Evolutionary conservation across 2,797 vertebrate genomes (phyloP).

Genomic region (Channallabes apus): DNA sequence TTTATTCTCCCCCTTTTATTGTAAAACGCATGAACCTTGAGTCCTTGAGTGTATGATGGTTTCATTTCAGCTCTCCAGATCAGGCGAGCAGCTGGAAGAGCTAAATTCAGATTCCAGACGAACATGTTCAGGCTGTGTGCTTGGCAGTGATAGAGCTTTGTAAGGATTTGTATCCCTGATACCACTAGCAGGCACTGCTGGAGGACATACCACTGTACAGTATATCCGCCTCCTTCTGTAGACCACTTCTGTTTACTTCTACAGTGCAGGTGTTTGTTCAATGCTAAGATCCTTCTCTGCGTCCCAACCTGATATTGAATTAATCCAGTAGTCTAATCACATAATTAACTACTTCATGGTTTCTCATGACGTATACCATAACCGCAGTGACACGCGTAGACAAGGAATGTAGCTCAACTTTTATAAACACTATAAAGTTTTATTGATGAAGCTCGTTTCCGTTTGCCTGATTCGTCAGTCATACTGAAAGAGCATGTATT

Average conservation of each 20-base stretch:
- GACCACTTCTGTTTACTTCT: background rate
- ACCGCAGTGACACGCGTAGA: too few relatives aligned
- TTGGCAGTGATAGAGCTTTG: conserved; percentile 57
- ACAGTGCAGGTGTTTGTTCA: background rate
- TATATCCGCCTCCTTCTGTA: background rate
- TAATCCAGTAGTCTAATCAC: background rate
- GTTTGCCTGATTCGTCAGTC: background rate
- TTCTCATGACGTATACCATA: background rate
- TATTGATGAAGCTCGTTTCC: background rate
- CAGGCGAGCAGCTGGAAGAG: conserved; percentile 82
- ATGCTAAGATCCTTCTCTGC: background rate
- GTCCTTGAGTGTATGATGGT: conserved; percentile 4
- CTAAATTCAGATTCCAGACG: conserved; percentile 75
- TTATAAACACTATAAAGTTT: background rate
- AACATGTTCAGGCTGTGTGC: conserved; percentile 69
- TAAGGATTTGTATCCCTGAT: conserved; percentile 54
- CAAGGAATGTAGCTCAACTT: background rate
- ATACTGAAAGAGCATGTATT: background rate
- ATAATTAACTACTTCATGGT: background rate
- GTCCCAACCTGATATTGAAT: background rate
- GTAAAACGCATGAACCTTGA: background rate
- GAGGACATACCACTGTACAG: background rate
- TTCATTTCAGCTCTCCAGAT: conserved; percentile 70
- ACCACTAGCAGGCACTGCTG: conserved; percentile 17
- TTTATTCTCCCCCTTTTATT: background rate